Conservation (phyloP, 2,888 invertebrate species). For the Dolichopus griseipennis region DNA sequence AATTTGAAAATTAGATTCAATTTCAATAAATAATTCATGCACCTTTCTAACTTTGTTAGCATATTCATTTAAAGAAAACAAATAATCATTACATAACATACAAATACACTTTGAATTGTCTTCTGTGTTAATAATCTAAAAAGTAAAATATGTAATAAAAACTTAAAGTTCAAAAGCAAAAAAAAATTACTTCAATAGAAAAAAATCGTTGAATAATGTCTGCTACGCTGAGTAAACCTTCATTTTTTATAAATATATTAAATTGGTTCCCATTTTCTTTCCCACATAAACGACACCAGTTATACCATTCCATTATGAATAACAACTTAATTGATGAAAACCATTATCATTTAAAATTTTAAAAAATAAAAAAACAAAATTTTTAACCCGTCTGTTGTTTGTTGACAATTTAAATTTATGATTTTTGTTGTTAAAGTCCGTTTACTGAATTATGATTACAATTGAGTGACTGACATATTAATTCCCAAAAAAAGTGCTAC, state of each 20-base stretch:
- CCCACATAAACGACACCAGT: not conserved
- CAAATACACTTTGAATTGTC: not conserved
- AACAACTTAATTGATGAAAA: too few relatives aligned
- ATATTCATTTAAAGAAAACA: not conserved
- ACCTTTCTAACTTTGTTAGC: not conserved
- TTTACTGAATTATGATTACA: too few relatives aligned
- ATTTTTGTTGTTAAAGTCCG: too few relatives aligned
- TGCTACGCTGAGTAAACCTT: not conserved
- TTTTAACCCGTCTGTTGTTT: too few relatives aligned
- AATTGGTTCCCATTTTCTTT: not conserved
- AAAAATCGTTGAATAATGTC: not conserved
- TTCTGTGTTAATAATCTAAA: not conserved
- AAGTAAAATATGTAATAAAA: not conserved
- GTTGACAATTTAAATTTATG: too few relatives aligned
- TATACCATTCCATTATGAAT: not conserved
- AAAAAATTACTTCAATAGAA: not conserved
- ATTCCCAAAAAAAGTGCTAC: too few relatives aligned
- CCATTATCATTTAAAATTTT: too few relatives aligned
- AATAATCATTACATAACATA: not conserved
- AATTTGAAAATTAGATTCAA: not conserved
- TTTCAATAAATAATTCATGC: not conserved
- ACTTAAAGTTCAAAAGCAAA: not conserved
- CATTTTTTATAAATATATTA: not conserved
- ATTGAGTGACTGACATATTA: too few relatives aligned
- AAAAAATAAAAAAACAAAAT: too few relatives aligned